These are phyloP conservation scores for Sebastes paucispinis DNA, from an alignment of 2,797 vertebrate species.

Conservation along the genomic window DNA sequence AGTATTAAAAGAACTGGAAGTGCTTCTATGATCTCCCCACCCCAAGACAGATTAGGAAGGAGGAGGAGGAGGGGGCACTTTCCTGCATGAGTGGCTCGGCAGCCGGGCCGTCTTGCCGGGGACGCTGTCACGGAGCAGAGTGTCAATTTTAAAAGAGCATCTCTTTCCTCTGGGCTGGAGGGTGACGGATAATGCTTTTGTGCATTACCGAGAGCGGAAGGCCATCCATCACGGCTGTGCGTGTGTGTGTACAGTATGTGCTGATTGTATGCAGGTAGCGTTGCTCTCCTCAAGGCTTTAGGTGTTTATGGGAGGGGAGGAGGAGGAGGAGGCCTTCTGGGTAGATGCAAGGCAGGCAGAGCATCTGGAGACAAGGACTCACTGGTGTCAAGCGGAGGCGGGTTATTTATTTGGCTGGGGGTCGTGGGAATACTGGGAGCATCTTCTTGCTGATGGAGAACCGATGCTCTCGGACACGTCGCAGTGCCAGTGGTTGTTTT, in stretches of 20 bases:
- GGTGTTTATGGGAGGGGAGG: constrained; percentile 16
- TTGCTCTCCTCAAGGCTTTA: constrained; percentile 36
- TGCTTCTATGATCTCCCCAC: constrained; percentile 22
- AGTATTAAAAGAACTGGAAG: constrained; percentile 57
- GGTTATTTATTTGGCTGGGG: constrained; percentile 56
- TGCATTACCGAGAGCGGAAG: constrained; percentile 46
- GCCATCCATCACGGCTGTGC: constrained; percentile 59
- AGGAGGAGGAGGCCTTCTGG: constrained; percentile 15
- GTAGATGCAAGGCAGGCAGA: constrained; percentile 31
- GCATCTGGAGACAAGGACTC: constrained; percentile 60
- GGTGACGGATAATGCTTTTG: constrained; percentile 56
- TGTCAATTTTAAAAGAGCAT: constrained; percentile 62
- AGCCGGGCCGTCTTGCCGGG: constrained; percentile 23
- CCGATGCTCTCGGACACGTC: constrained; percentile 30
- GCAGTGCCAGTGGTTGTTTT: not conserved
- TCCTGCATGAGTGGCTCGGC: constrained; percentile 48
- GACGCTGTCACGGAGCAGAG: constrained; percentile 26
- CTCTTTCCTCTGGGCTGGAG: constrained; percentile 54
- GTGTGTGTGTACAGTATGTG: constrained; percentile 18
- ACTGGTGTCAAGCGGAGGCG: constrained; percentile 43
- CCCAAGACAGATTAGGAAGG: constrained; percentile 33
- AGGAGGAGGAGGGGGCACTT: constrained; percentile 35
- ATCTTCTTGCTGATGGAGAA: constrained; percentile 49
- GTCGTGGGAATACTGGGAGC: constrained; percentile 63
- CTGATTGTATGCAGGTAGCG: constrained; percentile 51